A percentile compares a stretch with the other conserved stretches of the same genome.
Conservation (phyloP, 2,113 vertebrate genomes). For the Poecilia latipinna region DNA sequence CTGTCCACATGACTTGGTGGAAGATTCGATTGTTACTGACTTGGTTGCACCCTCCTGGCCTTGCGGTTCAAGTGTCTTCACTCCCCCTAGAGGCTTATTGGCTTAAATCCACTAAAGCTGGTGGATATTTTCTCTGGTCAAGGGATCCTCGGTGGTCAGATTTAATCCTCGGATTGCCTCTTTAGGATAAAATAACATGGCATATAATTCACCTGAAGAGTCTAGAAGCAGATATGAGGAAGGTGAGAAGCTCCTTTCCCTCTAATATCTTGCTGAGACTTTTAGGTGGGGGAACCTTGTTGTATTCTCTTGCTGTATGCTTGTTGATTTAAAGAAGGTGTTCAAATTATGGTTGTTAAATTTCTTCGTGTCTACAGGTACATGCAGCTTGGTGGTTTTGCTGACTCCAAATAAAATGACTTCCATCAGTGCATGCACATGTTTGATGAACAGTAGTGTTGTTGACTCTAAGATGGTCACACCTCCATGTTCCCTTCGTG, state of each 20-base stretch:
- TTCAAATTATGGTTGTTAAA: neutral
- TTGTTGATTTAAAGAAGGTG: neutral
- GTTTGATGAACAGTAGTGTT: constrained; percentile 43
- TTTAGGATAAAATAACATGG: constrained; percentile 3
- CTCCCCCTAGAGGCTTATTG: constrained; percentile 7
- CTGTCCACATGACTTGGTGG: neutral
- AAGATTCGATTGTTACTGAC: constrained; percentile 15
- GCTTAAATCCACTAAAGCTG: constrained; percentile 31
- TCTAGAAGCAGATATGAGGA: constrained; percentile 18
- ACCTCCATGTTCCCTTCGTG: constrained; percentile 39
- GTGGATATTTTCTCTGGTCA: constrained; percentile 26
- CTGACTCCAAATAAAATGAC: constrained; percentile 1
- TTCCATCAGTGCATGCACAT: neutral
- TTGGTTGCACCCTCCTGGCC: neutral
- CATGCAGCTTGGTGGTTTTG: constrained; percentile 17
- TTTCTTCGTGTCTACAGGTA: constrained; percentile 19
- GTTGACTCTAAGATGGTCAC: constrained; percentile 12
- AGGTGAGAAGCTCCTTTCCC: neutral
- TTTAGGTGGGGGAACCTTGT: neutral
- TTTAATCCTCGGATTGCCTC: constrained; percentile 35
- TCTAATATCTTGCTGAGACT: neutral
- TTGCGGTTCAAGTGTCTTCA: constrained; percentile 9
- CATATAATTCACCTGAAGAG: constrained; percentile 39
- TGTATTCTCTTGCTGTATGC: neutral
- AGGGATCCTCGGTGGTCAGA: constrained; percentile 17